Conservation (phyloP, 2,797 vertebrate genomes). For the Phrynocephalus guinanensis region DNA sequence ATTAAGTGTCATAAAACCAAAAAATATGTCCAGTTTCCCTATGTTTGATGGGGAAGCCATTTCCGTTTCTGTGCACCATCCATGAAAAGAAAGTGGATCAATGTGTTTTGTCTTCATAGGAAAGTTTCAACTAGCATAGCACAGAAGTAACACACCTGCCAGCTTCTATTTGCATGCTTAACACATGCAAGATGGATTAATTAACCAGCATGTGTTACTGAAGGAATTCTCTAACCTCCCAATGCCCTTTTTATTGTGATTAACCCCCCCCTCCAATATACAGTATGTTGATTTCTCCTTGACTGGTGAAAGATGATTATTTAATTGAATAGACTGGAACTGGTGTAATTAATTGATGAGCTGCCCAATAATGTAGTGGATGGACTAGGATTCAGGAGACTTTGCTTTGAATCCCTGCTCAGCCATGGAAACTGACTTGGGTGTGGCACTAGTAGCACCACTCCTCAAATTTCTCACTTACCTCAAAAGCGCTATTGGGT, state of each 20-base stretch:
- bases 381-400: no score
- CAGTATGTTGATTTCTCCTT: background rate
- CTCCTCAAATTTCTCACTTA: no score
- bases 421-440: no score
- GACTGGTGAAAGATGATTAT: no score
- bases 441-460: no score
- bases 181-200: background rate
- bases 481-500: no score
- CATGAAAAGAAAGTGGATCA: background rate
- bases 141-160: background rate
- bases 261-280: no score
- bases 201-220: background rate
- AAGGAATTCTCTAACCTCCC: background rate
- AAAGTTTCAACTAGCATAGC: background rate
- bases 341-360: background rate
- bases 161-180: background rate
- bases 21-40: background rate
- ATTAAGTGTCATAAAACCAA: slow-evolving; percentile 27
- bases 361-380: background rate
- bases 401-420: no score
- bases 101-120: background rate
- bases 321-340: background rate
- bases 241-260: background rate
- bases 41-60: background rate
- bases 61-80: background rate